Conservation (phyloP, 2,797 vertebrate genomes). For the Scomberomorus guttatus region DNA sequence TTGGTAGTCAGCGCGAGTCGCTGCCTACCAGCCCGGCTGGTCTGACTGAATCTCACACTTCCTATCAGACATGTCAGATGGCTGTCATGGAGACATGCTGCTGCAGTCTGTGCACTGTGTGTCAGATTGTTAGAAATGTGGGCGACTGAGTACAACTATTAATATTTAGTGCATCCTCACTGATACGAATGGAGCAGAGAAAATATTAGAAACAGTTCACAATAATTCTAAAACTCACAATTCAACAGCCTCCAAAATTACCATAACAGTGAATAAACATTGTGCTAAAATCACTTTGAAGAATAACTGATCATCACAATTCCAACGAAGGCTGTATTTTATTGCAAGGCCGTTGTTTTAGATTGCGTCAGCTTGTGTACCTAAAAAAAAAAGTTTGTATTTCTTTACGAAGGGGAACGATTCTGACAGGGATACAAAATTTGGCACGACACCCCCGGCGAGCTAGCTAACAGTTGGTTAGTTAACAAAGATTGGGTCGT, state of each 20-base stretch:
- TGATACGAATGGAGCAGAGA: neutral
- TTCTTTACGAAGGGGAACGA: neutral
- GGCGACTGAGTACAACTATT: no score
- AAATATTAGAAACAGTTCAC: neutral
- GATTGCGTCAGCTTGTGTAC: neutral
- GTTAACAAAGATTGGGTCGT: slow-evolving; percentile 61
- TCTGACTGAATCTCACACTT: slow-evolving; percentile 44
- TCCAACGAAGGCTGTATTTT: no score
- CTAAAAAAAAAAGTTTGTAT: no score
- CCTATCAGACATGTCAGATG: slow-evolving; percentile 28
- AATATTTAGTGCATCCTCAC: neutral
- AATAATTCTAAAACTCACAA: no score
- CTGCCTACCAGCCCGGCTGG: neutral
- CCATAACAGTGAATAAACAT: no score
- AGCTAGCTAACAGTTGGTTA: slow-evolving; percentile 68
- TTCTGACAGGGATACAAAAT: slow-evolving; percentile 3
- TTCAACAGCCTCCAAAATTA: neutral
- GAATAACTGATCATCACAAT: no score
- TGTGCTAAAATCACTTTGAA: no score
- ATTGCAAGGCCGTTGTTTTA: no score
- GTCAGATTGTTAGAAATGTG: neutral
- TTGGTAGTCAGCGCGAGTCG: neutral
- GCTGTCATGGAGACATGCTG: slow-evolving; percentile 35
- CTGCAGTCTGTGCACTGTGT: no score
- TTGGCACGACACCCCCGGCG: slow-evolving; percentile 49